These are phyloP conservation scores for Hyposoter dolosus DNA, from an alignment of 2,888 invertebrate genomes.

Conservation along the genomic window DNA sequence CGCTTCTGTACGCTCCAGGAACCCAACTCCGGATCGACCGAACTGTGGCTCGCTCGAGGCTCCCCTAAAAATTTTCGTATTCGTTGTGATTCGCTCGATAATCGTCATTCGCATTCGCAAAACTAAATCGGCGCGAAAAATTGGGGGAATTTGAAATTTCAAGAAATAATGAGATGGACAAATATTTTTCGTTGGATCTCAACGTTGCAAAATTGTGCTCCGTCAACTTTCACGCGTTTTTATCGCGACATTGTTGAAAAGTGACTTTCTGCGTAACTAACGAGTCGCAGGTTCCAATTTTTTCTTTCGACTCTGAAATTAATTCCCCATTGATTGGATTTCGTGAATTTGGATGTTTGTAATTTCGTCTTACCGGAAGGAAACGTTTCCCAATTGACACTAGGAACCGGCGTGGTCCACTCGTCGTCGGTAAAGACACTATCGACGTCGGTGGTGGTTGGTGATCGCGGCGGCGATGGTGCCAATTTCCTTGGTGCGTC, in stretches of 20 bases:
- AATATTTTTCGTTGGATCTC: too few relatives aligned
- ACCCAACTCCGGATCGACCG: constrained; percentile 86
- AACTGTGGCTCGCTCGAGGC: constrained; percentile 86
- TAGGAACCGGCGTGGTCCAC: constrained; percentile 86
- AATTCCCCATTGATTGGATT: background rate
- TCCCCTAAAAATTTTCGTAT: constrained; percentile 75
- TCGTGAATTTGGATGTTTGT: background rate
- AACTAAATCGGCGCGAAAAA: too few relatives aligned
- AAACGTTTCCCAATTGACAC: constrained; percentile 86
- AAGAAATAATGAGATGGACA: too few relatives aligned
- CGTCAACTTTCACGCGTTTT: too few relatives aligned
- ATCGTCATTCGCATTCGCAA: background rate
- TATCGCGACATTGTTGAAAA: too few relatives aligned
- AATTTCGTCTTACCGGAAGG: constrained; percentile 78
- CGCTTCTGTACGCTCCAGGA: constrained; percentile 87
- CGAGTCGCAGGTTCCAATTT: too few relatives aligned
- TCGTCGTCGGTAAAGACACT: constrained; percentile 90
- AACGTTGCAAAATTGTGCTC: too few relatives aligned
- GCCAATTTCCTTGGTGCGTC: constrained; percentile 80
- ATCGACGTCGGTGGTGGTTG: constrained; percentile 89
- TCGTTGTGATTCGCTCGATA: background rate
- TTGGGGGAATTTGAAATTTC: too few relatives aligned
- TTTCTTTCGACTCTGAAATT: too few relatives aligned
- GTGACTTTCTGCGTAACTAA: too few relatives aligned
- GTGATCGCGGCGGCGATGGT: constrained; percentile 85